A percentile compares a stretch with the other conserved stretches of the same genome.
phyloP scores from a whole-genome alignment of 1,140 invertebrate species.

The Chrysomallon squamiferum region DNA sequence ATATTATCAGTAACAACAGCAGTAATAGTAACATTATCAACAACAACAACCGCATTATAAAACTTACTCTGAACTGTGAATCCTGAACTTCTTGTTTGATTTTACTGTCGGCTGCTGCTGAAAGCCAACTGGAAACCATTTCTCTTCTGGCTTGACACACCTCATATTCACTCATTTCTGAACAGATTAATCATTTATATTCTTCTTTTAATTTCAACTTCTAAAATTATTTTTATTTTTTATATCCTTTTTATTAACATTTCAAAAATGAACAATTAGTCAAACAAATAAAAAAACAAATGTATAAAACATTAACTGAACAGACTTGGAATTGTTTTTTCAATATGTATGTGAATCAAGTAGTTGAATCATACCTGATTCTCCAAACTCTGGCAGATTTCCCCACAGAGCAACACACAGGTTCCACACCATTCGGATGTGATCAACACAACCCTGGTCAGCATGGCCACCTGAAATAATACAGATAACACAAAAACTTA shows the following conservation, averaged over 20 bases:
- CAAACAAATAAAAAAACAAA: too few species aligned
- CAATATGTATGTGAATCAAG: too few species aligned
- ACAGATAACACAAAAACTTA: neutral
- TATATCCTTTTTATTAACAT: too few species aligned
- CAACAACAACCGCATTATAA: too few species aligned
- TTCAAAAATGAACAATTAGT: too few species aligned
- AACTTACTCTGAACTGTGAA: slow-evolving; percentile 47
- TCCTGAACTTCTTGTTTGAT: slow-evolving; percentile 52
- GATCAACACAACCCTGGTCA: slow-evolving; percentile 43
- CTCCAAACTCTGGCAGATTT: slow-evolving; percentile 38
- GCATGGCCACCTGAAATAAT: slow-evolving; percentile 46
- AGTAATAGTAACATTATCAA: too few species aligned
- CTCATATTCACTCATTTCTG: slow-evolving; percentile 46
- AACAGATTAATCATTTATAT: too few species aligned
- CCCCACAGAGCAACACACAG: slow-evolving; percentile 87
- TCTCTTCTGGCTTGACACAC: slow-evolving; percentile 68
- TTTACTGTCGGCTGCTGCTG: slow-evolving; percentile 34
- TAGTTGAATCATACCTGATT: slow-evolving; percentile 14
- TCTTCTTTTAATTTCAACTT: too few species aligned
- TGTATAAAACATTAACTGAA: too few species aligned
- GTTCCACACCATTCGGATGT: slow-evolving; percentile 72
- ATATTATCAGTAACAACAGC: too few species aligned
- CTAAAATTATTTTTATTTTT: too few species aligned
- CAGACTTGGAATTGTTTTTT: too few species aligned
- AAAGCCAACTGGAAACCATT: slow-evolving; percentile 72